phyloP scores from a whole-genome alignment of 2,797 vertebrate species.

The Hypotaenidia okinawae region DNA sequence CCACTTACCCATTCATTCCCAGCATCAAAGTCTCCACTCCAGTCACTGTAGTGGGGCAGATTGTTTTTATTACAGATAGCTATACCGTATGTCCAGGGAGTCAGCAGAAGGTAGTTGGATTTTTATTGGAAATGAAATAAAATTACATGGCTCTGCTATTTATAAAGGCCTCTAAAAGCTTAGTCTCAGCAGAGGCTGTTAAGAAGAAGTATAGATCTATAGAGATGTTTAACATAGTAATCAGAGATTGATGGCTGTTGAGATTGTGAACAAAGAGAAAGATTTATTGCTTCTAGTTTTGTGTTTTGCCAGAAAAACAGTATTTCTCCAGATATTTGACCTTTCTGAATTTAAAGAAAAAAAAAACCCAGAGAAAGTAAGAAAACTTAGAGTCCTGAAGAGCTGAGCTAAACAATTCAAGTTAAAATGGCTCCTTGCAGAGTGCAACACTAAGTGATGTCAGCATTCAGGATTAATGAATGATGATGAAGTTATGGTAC shows the following conservation, averaged over 20 bases:
- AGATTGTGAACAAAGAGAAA: background rate
- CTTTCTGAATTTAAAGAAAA: background rate
- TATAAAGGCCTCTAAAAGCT: background rate
- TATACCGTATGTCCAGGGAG: background rate
- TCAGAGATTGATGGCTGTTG: background rate
- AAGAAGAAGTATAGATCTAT: background rate
- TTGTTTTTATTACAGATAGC: background rate
- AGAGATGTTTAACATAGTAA: conserved; percentile 2
- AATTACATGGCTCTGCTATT: background rate
- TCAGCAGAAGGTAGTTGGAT: background rate
- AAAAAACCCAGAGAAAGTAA: background rate
- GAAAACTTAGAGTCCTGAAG: background rate
- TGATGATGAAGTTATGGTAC: background rate
- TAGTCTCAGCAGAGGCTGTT: background rate
- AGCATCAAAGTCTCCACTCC: background rate
- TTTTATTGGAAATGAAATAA: conserved; percentile 2
- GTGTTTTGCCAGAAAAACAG: background rate
- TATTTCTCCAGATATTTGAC: background rate
- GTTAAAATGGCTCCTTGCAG: background rate
- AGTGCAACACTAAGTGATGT: background rate
- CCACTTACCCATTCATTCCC: background rate
- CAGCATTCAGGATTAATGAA: background rate
- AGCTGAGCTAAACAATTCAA: background rate
- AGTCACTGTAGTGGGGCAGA: background rate
- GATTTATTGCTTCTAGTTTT: background rate